Base-by-base conservation (phyloP, 2,113 vertebrate species). In the Phoenicopterus ruber region DNA sequence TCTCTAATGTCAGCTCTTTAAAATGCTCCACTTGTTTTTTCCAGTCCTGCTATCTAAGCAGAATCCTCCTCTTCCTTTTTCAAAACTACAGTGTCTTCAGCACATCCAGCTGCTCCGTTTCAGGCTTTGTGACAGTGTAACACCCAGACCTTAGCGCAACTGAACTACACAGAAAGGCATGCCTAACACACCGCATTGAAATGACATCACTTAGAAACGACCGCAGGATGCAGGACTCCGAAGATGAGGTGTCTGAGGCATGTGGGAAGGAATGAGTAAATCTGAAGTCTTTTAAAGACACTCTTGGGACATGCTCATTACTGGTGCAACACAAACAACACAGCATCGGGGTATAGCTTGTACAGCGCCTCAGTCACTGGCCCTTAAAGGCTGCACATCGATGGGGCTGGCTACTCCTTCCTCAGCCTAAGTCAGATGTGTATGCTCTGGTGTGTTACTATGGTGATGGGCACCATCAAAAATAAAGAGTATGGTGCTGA, bases 201-300 rank as follows among this genome's bases (percentile, higher is more conserved):
- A 55, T 54, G 86, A 74, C 88, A 92, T 87, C 88, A 47, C 91
- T 72, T 31, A 19, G 55, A 63, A 88, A 85, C 4, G 5, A 80
- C 52, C 72, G 67, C 38, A 22, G 78, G 71, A 76, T 21, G 61
- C 88, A 86, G 80, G 66, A 81, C 80, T 86, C 90, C 52, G 38
- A 63, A 92, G 67, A 92, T 52, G 81, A 94, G 70, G 69, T 82
- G 86, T 83, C 57, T 67, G 69, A 93, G 65, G 73, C 83, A 78
- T 0, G 22, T 38, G 78, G 58, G 73, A 95, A 93, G 88, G 93
- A 95, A 93, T 73, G 36, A 94, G 87, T 76, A 87, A 67, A 97
- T 58, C 59, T 65, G 5, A 82, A 93, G 69, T 84, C 81, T 82
- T 92, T 91, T 69, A 89, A 92, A 93, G 86, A 57, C 49, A 13